Evolutionary conservation across 2,888 invertebrate species (phyloP), one percentile per base, ranked within the genome.

Genomic region (Rhamnusium bicolor): DNA sequence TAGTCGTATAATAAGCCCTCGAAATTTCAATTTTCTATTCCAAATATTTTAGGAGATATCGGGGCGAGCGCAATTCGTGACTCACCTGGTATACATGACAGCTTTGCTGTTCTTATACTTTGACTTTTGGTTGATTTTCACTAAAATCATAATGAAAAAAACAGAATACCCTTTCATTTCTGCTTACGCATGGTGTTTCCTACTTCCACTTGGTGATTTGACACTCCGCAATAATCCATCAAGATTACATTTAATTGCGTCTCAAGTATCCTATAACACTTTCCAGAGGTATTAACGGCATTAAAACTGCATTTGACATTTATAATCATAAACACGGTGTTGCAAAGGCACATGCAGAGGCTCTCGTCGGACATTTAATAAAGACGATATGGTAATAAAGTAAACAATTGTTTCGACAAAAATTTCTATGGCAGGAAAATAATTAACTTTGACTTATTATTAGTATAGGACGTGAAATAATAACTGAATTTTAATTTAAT

Each of bases 281-380:
- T 49, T 63, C 46, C 10, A 49, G 49, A 16, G 40, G 51, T 63
- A 51, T 63, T 27, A 63, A 49, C 16, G 27, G 16, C 63, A 63
- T 29, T 49, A 16, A 47, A 49, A 27, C 63, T 63, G 63, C 51
- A 63, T 49, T 18, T 63, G 63, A 63, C 63, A 63, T 63, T 63
- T 49, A 63, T 63, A 51, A 63, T 27, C 63, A 63, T 27, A 63
- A 63, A 24, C 51, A 63, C 27, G 63, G 49, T 49, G 14, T 63
- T 24, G 16, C 8, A 49, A 63, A 21, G 27, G 32, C 29, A 49
- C 21, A 21, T 46, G 47, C n/a, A 18, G 24, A 29, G n/a, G 51
- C 18, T 14, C 12, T 27, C 10, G 7, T 10, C 24, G n/a, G 12
- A 27, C 24, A 49, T 63, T 63, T 63, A 27, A 63, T 18, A n/a